A percentile compares a stretch with the other conserved stretches of the same genome.
phyloP scores from a whole-genome alignment of 2,797 vertebrate species.

The Premnoplex brunnescens region DNA sequence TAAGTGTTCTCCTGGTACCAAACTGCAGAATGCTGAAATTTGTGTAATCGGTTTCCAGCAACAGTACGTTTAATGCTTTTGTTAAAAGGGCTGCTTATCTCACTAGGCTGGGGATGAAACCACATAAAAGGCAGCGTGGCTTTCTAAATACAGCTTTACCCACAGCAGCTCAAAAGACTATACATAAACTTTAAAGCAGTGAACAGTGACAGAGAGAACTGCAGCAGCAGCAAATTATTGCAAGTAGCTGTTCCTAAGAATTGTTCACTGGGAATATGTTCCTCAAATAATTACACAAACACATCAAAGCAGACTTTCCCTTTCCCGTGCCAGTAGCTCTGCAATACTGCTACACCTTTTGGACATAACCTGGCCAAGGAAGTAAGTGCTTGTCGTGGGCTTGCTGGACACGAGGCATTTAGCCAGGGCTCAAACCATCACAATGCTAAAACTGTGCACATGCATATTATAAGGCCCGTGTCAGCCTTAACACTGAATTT shows the following conservation, averaged over 20 bases:
- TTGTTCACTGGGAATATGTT: not conserved
- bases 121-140: not conserved
- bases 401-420: no score
- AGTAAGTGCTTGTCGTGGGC: not conserved
- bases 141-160: not conserved
- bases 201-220: not conserved
- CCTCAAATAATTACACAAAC: not conserved
- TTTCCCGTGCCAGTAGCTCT: not conserved
- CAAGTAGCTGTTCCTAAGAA: not conserved
- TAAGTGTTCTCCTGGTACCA: not conserved
- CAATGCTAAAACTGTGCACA: not conserved
- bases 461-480: fast-evolving
- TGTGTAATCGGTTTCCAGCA: not conserved
- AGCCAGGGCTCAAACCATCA: no score
- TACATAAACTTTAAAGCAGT: not conserved
- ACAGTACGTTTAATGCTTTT: not conserved
- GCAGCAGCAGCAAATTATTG: not conserved
- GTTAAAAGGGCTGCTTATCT: slow-evolving; percentile 10
- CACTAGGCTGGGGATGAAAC: not conserved
- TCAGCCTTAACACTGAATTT: not conserved
- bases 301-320: not conserved
- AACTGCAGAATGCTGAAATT: not conserved
- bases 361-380: not conserved
- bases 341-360: not conserved
- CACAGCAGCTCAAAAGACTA: not conserved